phyloP scores from a whole-genome alignment of 1,140 invertebrate species.

The Drosophila carrolli region DNA sequence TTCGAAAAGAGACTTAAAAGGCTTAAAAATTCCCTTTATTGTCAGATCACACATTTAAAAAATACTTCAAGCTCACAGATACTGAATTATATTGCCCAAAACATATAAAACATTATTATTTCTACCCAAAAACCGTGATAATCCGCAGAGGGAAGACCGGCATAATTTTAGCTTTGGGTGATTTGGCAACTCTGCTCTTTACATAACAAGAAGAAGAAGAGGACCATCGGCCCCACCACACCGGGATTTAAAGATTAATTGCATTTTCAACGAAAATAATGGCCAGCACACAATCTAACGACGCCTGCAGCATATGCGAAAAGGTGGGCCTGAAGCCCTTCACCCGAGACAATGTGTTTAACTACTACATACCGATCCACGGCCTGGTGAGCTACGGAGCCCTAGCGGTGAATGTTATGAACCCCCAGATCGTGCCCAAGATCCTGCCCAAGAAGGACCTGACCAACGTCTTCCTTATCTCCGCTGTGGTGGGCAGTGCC shows the following conservation, averaged over 20 bases:
- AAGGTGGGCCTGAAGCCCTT: constrained; percentile 87
- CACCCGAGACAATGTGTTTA: constrained; percentile 86
- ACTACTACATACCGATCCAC: constrained; percentile 87
- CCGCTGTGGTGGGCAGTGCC: constrained; percentile 87
- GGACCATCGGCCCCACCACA: constrained; percentile 16
- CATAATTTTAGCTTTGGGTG: constrained; percentile 2
- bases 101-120: constrained; percentile 1
- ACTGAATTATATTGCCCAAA: neutral
- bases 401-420: constrained; percentile 89
- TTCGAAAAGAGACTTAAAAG: no score
- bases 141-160: constrained; percentile 11
- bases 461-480: constrained; percentile 86
- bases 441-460: constrained; percentile 76
- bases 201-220: constrained; percentile 71
- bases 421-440: constrained; percentile 87
- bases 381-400: constrained; percentile 87
- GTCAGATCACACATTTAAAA: neutral
- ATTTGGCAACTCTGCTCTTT: constrained; percentile 66
- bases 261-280: constrained; percentile 69
- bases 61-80: no score
- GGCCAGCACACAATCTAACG: constrained; percentile 55
- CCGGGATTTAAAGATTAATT: constrained; percentile 33
- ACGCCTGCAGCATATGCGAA: constrained; percentile 78
- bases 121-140: neutral
- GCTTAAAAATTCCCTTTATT: no score